A percentile compares a stretch with the other conserved stretches of the same genome.
These are phyloP conservation scores for Drosophila cardini DNA, from an alignment of 1,140 invertebrate species.

Conservation along the genomic window DNA sequence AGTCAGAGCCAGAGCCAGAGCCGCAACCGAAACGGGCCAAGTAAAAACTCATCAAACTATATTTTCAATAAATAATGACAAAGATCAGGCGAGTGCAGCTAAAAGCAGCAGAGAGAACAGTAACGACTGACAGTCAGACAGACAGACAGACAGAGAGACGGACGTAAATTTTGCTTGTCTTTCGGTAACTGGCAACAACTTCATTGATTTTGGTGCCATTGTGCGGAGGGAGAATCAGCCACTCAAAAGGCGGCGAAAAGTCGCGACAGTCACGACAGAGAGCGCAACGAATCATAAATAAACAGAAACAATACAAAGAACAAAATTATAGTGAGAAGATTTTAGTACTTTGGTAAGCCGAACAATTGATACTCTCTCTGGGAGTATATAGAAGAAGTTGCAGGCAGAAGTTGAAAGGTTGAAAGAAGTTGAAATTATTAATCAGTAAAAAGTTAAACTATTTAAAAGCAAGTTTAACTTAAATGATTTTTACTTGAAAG, in stretches of 20 bases:
- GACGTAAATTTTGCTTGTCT: conserved; percentile 46
- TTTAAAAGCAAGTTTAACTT: too few species aligned
- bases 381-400: neutral
- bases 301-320: conserved; percentile 35
- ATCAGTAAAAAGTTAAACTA: too few species aligned
- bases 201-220: conserved; percentile 79
- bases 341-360: conserved; percentile 5
- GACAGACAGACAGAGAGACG: neutral
- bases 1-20: conserved; percentile 26
- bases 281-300: conserved; percentile 72
- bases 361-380: neutral
- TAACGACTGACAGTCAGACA: too few species aligned
- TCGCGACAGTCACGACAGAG: conserved; percentile 62
- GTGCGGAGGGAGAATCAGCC: conserved; percentile 28
- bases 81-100: conserved; percentile 17
- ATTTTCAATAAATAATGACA: conserved; percentile 83
- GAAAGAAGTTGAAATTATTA: neutral
- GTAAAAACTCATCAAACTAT: conserved; percentile 83
- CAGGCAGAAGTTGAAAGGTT: too few species aligned
- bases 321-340: neutral
- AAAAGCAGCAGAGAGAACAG: neutral
- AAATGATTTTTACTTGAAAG: too few species aligned
- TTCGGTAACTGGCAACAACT: conserved; percentile 43
- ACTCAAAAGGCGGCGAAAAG: conserved; percentile 31
- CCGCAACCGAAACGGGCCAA: conserved; percentile 28